phyloP scores from a whole-genome alignment of 2,888 invertebrate species.

The Caenorhabditis japonica region DNA sequence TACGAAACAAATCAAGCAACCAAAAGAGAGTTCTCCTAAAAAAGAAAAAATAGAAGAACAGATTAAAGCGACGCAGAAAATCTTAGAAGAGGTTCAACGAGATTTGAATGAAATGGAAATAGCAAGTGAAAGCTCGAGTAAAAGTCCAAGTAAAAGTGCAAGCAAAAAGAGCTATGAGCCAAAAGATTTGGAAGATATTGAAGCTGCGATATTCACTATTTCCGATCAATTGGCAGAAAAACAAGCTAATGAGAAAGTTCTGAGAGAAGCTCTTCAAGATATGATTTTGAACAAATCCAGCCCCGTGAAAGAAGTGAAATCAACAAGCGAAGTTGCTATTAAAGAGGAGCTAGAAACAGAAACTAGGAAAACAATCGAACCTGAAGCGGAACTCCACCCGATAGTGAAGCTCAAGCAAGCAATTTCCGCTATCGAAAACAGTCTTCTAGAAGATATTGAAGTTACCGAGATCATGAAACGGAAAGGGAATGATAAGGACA shows the following conservation, averaged over 20 bases:
- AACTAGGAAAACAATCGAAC: slow-evolving; percentile 1
- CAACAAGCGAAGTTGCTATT: slow-evolving; percentile 11
- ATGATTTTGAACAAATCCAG: slow-evolving; percentile 71
- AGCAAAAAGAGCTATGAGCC: slow-evolving; percentile 2
- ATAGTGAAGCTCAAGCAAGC: slow-evolving; percentile 57
- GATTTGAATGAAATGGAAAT: slow-evolving; percentile 31
- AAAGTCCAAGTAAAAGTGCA: too few relatives aligned
- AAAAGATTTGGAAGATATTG: slow-evolving; percentile 59
- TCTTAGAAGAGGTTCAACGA: slow-evolving; percentile 29
- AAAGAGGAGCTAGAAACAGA: not conserved
- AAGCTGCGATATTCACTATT: slow-evolving; percentile 68
- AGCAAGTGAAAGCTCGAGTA: slow-evolving; percentile 27
- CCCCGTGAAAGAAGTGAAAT: slow-evolving; percentile 43
- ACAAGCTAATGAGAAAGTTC: slow-evolving; percentile 71
- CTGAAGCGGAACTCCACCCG: slow-evolving; percentile 61
- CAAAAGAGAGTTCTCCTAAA: slow-evolving; percentile 30
- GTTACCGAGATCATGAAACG: slow-evolving; percentile 53
- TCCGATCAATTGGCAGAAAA: slow-evolving; percentile 70
- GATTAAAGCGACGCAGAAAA: slow-evolving; percentile 22
- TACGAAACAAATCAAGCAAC: slow-evolving; percentile 30
- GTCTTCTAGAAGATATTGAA: slow-evolving; percentile 71
- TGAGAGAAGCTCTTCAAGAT: slow-evolving; percentile 70
- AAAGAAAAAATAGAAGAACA: slow-evolving; percentile 25
- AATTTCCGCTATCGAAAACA: slow-evolving; percentile 67
- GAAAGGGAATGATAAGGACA: slow-evolving; percentile 33